Base-by-base conservation (phyloP, 1,140 invertebrate species). In the Papilio glaucus region DNA sequence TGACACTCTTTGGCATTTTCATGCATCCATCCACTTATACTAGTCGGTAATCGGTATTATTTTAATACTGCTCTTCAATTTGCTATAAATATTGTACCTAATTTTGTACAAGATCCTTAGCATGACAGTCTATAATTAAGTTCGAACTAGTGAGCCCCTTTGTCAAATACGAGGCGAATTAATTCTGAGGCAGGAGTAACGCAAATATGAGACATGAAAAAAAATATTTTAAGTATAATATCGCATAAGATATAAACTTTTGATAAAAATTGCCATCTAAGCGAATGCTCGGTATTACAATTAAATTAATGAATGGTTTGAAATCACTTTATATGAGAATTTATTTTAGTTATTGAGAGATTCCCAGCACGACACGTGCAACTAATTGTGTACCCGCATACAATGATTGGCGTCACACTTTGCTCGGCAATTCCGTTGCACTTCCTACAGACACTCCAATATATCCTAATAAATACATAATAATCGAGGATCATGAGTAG, bases 331-430 rank as follows among this genome's bases (percentile, higher is more conserved):
- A 78, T 80, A 89, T 89, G 82, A 88, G 83, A 83, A 89, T 88
- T 85, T 87, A 89, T 90, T 87, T 85, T 79, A 84, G 83, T 89
- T 83, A 82, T 85, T 78, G 79, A 73, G 72, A 78, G 77, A 81
- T 85, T 85, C 83, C 81, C 77, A 78, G 69, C 53, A 57, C 76
- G 88, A 83, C 90, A 86, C 89, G 89, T 92, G 89, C 80, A 76
- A 72, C 80, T 85, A 91, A 90, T 92, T 91, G 87, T 85, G 82
- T 41, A 71, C 89, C 88, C 88, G 89, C 89, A 92, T 92, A 77
- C 74, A 84, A 81, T 90, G 86, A 91, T 91, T 92, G 86, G 85
- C 82, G 78, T 72, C 79, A 77, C 77, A 85, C 78, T 81, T 77
- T 78, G 68, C 75, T 76, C 76, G 75, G 80, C 78, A 77, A 79